Conservation (phyloP, 2,797 vertebrate genomes). For the Todus mexicanus region DNA sequence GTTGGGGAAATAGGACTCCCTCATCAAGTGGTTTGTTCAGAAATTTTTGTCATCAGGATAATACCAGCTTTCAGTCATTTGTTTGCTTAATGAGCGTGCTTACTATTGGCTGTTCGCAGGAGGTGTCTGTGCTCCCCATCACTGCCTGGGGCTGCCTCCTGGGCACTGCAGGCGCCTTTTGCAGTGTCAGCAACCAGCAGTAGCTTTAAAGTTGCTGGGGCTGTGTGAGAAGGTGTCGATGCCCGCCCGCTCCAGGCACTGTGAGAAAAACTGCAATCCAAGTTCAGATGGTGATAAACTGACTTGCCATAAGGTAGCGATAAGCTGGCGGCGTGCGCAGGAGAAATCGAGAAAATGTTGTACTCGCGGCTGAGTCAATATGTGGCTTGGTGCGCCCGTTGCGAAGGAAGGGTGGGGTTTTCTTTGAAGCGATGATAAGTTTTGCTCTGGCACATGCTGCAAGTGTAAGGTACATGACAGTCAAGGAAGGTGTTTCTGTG, state of each 20-base stretch:
- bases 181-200: not conserved
- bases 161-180: not conserved
- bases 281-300: not conserved
- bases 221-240: not conserved
- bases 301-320: not conserved
- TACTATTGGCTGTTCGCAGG: not conserved
- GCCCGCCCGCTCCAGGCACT: rapidly evolving
- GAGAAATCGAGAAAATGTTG: not conserved
- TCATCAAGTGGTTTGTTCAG: not conserved
- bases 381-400: rapidly evolving
- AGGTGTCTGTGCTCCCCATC: not conserved
- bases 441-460: not conserved
- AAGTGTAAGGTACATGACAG: rapidly evolving
- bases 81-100: not conserved
- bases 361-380: slow-evolving; percentile 1
- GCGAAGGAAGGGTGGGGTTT: not conserved
- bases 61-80: not conserved
- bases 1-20: not conserved
- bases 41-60: not conserved
- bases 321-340: not conserved
- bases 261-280: not conserved
- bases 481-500: not conserved
- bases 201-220: not conserved
- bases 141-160: rapidly evolving
- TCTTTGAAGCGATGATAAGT: not conserved